Percentiles rank a stretch among this genome's conserved stretches.
Conservation (phyloP, 2,113 vertebrate genomes). For the Physeter macrocephalus region DNA sequence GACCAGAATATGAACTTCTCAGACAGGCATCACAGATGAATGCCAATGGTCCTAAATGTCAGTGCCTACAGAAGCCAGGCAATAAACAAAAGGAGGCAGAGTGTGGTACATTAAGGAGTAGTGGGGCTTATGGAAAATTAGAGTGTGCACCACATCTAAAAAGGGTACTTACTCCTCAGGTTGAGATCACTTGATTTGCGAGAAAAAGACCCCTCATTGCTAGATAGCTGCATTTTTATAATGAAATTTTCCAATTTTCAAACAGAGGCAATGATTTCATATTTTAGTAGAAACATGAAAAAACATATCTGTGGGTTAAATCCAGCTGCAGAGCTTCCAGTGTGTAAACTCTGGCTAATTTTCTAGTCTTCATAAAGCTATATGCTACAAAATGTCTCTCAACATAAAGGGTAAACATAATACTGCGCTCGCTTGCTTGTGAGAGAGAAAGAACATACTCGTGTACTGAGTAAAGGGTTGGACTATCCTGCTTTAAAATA, state of each 20-base stretch:
- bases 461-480: background rate
- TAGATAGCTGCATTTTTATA: background rate
- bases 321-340: background rate
- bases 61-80: background rate
- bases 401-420: background rate
- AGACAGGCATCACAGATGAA: background rate
- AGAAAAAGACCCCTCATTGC: background rate
- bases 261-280: background rate
- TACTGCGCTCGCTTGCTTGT: background rate
- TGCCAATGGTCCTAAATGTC: background rate
- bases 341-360: background rate
- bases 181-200: background rate
- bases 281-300: background rate
- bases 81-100: background rate
- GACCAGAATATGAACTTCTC: background rate
- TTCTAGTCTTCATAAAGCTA: background rate
- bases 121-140: background rate
- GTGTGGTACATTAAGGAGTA: fast-evolving
- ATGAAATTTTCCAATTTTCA: background rate
- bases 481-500: background rate
- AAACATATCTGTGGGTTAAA: background rate
- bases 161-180: background rate
- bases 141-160: background rate
- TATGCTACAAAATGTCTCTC: background rate
- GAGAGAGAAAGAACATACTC: background rate